Conservation (phyloP, 2,888 invertebrate genomes). For the Malacosoma neustria region DNA sequence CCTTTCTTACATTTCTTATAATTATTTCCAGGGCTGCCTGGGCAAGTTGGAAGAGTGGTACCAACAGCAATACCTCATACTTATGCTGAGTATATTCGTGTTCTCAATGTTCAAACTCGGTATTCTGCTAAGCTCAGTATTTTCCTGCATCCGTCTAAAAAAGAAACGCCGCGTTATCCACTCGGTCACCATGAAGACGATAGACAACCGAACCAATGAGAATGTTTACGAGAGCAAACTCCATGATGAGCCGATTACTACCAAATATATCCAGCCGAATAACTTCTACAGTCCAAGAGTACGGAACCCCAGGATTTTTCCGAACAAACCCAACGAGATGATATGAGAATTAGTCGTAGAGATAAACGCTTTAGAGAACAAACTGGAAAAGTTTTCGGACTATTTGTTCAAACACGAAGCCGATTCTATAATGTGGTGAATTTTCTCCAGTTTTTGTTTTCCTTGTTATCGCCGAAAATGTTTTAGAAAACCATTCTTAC, state of each 20-base stretch:
- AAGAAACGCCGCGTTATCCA: conserved; percentile 63
- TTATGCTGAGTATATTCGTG: conserved; percentile 78
- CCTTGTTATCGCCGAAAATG: too few species aligned
- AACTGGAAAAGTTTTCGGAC: conserved; percentile 65
- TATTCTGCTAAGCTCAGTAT: conserved; percentile 80
- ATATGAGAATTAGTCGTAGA: conserved; percentile 74
- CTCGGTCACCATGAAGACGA: conserved; percentile 47
- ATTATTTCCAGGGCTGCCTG: conserved; percentile 77
- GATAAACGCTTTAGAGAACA: conserved; percentile 70
- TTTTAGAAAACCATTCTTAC: too few species aligned
- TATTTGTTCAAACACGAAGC: conserved; percentile 70
- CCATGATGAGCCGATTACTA: conserved; percentile 54
- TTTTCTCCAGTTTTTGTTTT: too few species aligned
- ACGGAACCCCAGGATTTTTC: conserved; percentile 59
- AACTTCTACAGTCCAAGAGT: conserved; percentile 66
- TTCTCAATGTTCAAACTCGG: conserved; percentile 83
- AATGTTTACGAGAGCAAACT: conserved; percentile 56
- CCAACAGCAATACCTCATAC: conserved; percentile 81
- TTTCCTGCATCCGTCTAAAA: conserved; percentile 80
- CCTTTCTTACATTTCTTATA: too few species aligned
- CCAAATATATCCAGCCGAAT: conserved; percentile 64
- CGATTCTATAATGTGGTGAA: conserved; percentile 77
- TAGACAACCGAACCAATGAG: conserved; percentile 50
- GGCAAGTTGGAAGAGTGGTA: conserved; percentile 84
- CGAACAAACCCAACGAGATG: conserved; percentile 63